Evolutionary conservation across 2,113 vertebrate genomes (phyloP), one percentile per base, ranked within the genome.

Genomic region (Apodemus sylvaticus): DNA sequence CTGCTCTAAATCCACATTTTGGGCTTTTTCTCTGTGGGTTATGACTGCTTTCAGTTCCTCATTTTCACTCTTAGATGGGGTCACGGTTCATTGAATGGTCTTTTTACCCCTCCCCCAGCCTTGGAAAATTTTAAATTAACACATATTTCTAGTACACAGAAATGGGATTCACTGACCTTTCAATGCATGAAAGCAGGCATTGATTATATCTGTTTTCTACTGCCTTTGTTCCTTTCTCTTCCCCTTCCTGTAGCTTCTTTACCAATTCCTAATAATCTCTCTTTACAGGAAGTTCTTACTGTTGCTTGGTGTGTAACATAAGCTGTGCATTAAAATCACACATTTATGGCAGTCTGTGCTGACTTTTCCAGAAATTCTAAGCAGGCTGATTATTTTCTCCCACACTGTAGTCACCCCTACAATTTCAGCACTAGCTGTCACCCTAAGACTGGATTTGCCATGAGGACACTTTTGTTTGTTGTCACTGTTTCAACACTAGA

Each of bases 401-500:
- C 55, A 39, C 20, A 64, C 17, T 34, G 26, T 73, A 45, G 26
- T 66, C 45, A 83, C 45, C 39, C n/a, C 68, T 4, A 24, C 68
- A 14, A 74, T 64, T n/a, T 94, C 19, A 83, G 78, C 68, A 36
- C 45, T 90, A 31, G 70, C 39, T 86, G 79, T 62, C 60, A 76
- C 22, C n/a, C 79, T 68, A 39, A 74, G 31, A 19, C 70, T n/a
- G 48, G 48, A 79, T 55, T 85, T 76, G 79, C 31, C 55, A 1
- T 14, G 29, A 74, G 19, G 29, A 3, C 4, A 6, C 70, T 58
- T 24, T 76, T 55, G 45, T 74, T 48, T 77, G 10, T 26, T 90
- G 48, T n/a, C 39, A 58, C 31, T 26, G 5, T 85, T 42, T 90
- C 24, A 94, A 81, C 88, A 90, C 93, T 86, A 94, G 93, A 94